Evolutionary conservation across 1,140 invertebrate genomes (phyloP), one percentile per base, ranked within the genome.

Genomic region (Galleria mellonella): DNA sequence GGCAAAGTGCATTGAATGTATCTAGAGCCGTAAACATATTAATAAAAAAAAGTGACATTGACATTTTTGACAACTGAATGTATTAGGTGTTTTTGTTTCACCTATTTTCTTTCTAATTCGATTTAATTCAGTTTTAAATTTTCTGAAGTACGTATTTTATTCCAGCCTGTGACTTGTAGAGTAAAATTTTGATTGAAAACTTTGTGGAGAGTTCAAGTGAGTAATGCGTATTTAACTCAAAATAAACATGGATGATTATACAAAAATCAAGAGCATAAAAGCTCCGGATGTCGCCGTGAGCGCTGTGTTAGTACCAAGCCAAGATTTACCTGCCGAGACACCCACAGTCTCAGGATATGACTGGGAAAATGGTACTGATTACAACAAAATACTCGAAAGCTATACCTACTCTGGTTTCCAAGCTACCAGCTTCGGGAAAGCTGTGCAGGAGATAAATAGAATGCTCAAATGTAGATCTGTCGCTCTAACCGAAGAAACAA

Each of bases 351-450:
- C 87, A 65, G 93, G 93, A 62, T 99, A 98, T 83, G 94, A 99
- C 69, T 99, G 97, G 89, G 97, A 97, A 72, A 87, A 94, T 57
- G 97, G 97, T 6, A 87, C 98, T 12, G 90, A 99, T 78, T 98
- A 98, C 81, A 89, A 93, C 55, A 90, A 91, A 64, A 74, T 99
- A 11, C 88, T 99, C 3, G 79, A 93, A 47, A 92, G 92, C 12
- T 99, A 95, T 72, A 72, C 88, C 35, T 88, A 89, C 41, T 94
- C 92, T 32, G 98, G 98, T 33, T 99, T 99, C 79, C 98, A 99
- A 90, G 97, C 98, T 0, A 98, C 97, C 0, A 97, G 94, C 89
- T 96, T 99, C 84, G 97, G 95, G 0, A 86, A 92, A 66, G 96
- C 96, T 8, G 92, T 98, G 0, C 88, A 94, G 41, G 96, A 98